Percentiles rank a stretch among this genome's conserved stretches.
Evolutionary conservation across 2,113 vertebrate genomes (phyloP).

Genomic region (Channa maculata): DNA sequence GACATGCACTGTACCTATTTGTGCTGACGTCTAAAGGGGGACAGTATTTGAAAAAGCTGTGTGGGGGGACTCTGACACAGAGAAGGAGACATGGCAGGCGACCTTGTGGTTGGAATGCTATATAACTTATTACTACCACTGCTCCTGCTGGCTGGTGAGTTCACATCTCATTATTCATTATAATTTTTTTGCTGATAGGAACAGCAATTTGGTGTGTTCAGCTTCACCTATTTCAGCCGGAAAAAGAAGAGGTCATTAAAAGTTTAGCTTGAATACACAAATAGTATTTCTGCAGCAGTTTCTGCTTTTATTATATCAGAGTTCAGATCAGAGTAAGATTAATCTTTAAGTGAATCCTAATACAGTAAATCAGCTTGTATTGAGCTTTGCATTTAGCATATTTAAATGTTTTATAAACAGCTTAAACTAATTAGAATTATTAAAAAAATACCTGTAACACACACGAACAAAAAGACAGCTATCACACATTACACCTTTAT

Average conservation of each 20-base stretch:
- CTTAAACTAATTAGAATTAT: too few species aligned
- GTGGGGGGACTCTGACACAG: slow-evolving; percentile 27
- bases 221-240: too few species aligned
- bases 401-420: too few species aligned
- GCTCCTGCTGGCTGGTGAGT: slow-evolving; percentile 80
- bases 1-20: slow-evolving; percentile 10
- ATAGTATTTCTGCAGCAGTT: neutral
- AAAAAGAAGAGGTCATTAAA: neutral
- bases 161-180: neutral
- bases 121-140: slow-evolving; percentile 79
- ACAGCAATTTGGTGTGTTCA: neutral
- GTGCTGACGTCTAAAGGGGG: slow-evolving; percentile 11
- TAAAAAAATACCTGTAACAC: too few species aligned
- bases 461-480: too few species aligned
- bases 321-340: neutral
- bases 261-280: neutral
- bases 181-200: neutral
- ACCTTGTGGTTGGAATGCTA: slow-evolving; percentile 71
- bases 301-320: neutral
- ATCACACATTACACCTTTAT: too few species aligned
- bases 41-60: slow-evolving; percentile 23
- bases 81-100: slow-evolving; percentile 63
- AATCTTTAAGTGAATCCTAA: neutral
- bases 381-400: neutral
- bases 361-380: neutral